Conservation (phyloP, 2,888 invertebrate genomes). For the Syrista parreyssii region DNA sequence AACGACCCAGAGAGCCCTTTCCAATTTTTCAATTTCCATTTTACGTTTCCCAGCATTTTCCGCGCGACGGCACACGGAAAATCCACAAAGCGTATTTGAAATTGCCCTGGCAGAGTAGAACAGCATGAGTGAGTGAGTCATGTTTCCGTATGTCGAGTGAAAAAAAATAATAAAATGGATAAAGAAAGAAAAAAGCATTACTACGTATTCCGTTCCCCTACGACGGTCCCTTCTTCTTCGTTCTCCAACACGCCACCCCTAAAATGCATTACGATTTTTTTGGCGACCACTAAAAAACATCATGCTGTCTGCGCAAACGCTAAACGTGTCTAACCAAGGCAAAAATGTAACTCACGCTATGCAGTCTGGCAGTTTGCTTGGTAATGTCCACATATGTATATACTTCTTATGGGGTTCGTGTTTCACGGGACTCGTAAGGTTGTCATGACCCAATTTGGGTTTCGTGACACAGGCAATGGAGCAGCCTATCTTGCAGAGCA, state of each 20-base stretch:
- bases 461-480: slow-evolving; percentile 4
- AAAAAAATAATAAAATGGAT: neutral
- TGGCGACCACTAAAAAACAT: neutral
- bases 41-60: slow-evolving; percentile 39
- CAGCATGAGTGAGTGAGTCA: slow-evolving; percentile 29
- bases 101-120: slow-evolving; percentile 31
- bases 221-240: neutral
- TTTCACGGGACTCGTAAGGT: neutral
- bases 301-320: neutral
- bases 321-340: neutral
- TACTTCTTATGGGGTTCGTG: neutral
- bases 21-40: slow-evolving; percentile 45
- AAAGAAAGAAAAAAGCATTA: neutral
- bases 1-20: slow-evolving; percentile 12
- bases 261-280: neutral
- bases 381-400: neutral
- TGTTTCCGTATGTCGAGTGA: slow-evolving; percentile 3
- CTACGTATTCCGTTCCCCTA: slow-evolving; percentile 2
- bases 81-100: slow-evolving; percentile 34
- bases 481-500: neutral
- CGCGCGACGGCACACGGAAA: slow-evolving; percentile 32
- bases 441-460: slow-evolving; percentile 5
- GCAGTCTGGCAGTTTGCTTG: neutral
- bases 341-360: neutral
- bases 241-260: neutral